These are phyloP conservation scores for Pantherophis alleghaniensis DNA, from an alignment of 2,797 vertebrate genomes.

Conservation along the genomic window DNA sequence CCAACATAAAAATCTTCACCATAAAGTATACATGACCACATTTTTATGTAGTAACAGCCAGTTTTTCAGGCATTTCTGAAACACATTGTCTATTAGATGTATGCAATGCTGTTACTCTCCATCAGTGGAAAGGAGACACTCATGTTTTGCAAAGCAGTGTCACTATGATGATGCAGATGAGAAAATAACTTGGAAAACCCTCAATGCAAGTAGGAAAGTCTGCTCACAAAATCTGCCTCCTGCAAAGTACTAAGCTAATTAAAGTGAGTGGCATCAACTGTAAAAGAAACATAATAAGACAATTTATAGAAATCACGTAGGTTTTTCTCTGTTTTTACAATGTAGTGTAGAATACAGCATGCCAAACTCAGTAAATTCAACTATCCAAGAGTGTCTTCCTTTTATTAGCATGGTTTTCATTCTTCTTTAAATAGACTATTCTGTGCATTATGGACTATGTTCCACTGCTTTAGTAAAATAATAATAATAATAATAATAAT, in stretches of 20 bases:
- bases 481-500: too few relatives aligned
- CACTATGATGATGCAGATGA: background rate
- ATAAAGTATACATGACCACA: background rate
- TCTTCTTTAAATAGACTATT: background rate
- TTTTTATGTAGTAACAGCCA: background rate
- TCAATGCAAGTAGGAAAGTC: background rate
- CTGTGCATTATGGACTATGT: background rate
- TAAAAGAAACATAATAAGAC: background rate
- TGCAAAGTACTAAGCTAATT: constrained; percentile 15
- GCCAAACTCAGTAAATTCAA: background rate
- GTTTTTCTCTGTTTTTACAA: background rate
- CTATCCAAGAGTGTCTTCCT: background rate
- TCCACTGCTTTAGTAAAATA: background rate
- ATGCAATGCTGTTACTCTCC: background rate
- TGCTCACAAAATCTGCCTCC: background rate
- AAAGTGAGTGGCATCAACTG: background rate
- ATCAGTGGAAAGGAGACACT: background rate
- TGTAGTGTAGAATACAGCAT: background rate
- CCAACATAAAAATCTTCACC: background rate
- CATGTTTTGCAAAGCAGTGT: background rate
- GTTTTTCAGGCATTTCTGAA: background rate
- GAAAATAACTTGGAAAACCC: background rate
- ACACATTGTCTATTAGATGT: background rate
- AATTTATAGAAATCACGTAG: constrained; percentile 23
- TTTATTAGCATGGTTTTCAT: background rate